Conservation (phyloP, 2,113 vertebrate genomes). For the Suricata suricatta region DNA sequence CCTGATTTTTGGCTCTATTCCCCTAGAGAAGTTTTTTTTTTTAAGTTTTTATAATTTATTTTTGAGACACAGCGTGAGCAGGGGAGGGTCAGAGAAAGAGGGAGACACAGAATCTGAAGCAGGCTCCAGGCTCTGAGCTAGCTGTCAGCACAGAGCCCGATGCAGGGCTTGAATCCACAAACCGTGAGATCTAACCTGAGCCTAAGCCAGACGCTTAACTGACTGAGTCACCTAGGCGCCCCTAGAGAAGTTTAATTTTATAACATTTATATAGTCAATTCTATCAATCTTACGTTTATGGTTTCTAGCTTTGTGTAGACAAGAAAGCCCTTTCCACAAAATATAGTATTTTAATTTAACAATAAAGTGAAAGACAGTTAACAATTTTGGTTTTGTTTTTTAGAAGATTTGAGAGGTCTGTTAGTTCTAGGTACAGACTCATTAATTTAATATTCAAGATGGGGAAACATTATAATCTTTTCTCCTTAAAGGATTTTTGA, state of each 20-base stretch:
- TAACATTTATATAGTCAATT: neutral
- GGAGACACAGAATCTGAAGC: no score
- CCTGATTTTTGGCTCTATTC: neutral
- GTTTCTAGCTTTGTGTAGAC: neutral
- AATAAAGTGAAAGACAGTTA: neutral
- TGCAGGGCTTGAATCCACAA: no score
- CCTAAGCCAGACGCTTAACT: no score
- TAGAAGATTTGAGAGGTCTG: neutral
- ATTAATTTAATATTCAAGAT: conserved; percentile 5
- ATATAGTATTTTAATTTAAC: conserved; percentile 31
- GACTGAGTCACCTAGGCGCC: neutral
- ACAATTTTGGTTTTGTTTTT: neutral
- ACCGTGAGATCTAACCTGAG: no score
- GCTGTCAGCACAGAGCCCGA: no score
- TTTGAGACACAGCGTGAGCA: no score
- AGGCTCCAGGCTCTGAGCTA: no score
- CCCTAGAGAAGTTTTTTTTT: conserved; percentile 19
- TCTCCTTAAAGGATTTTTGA: conserved; percentile 16
- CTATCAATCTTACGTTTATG: conserved; percentile 38
- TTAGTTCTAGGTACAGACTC: neutral
- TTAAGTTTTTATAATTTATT: no score
- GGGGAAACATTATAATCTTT: conserved; percentile 8
- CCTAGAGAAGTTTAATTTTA: conserved; percentile 44
- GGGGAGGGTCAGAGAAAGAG: no score
- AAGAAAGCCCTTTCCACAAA: conserved; percentile 11